Evolutionary conservation across 2,113 vertebrate species (phyloP), one percentile per base, ranked within the genome.

Genomic region (Microtus montanus): DNA sequence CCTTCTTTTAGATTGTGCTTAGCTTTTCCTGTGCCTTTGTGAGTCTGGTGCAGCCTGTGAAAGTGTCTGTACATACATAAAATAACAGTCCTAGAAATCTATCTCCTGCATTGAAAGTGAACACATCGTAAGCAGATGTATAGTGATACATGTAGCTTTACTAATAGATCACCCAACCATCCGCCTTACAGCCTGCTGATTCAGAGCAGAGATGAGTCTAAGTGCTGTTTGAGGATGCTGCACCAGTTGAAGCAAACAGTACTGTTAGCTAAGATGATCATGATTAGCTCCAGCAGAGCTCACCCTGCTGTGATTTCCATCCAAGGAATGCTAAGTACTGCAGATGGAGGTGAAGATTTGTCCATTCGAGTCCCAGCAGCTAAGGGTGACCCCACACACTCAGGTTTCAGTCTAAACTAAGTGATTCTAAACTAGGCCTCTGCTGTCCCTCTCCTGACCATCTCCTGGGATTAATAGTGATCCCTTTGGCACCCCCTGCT

Each of bases 401-500:
- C 30, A n/a, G 61, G 52, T 73, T 64, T 78, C 33, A 30, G 30
- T 75, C 13, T 44, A 61, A 74, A 41, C 41, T 84, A 3, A 63
- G 38, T 26, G 15, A 44, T 61, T 63, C 63, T 77, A 52, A 86
- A 17, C 4, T 73, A 47, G 61, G 52, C 28, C 2, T 38, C 19
- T 11, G 26, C 73, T 13, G 47, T 20, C 63, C 79, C 28, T 64
- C 30, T 90, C 41, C 26, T 41, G 10, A 35, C 83, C 28, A 24
- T 86, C 97, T 97, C 97, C 71, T 91, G 93, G 96, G 93, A 96
- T 90, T 93, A 93, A 12, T 97, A 92, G 86, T 0, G 97, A 73
- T 97, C 95, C 44, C 95, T 98, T 74, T 98, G 95, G 96, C 96
- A 93, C 97, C 97, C 96, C 97, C 97, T 98, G 96, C 97, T 97